These are phyloP conservation scores for Drosophila phalerata DNA, from an alignment of 2,888 invertebrate genomes.

Conservation along the genomic window DNA sequence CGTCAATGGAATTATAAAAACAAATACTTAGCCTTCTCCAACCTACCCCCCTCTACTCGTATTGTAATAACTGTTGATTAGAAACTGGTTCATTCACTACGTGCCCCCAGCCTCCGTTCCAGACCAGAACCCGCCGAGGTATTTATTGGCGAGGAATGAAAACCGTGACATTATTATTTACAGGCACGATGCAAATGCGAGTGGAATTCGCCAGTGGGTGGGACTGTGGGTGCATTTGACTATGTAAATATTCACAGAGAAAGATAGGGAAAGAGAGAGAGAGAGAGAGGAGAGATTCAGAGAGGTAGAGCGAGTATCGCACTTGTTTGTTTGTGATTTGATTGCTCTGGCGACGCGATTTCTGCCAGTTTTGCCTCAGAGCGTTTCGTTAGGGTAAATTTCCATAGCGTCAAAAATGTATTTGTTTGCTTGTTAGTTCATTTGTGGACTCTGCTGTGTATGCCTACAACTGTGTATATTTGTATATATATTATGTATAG, in stretches of 20 bases:
- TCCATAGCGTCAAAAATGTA: slow-evolving; percentile 71
- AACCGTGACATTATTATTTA: slow-evolving; percentile 57
- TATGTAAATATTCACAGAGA: neutral
- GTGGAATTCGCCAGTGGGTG: slow-evolving; percentile 5
- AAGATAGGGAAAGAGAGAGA: neutral
- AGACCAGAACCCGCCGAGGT: slow-evolving; percentile 22
- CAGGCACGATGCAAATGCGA: slow-evolving; percentile 31
- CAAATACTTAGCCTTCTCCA: slow-evolving; percentile 55
- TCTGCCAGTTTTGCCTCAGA: slow-evolving; percentile 36
- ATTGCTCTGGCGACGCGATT: slow-evolving; percentile 55
- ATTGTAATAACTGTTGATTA: slow-evolving; percentile 41
- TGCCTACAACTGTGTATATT: slow-evolving; percentile 11
- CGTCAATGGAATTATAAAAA: slow-evolving; percentile 76
- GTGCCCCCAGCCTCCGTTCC: slow-evolving; percentile 21
- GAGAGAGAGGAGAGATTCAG: neutral
- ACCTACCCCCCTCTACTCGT: too few relatives aligned
- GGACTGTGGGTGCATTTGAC: slow-evolving; percentile 19
- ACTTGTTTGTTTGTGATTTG: slow-evolving; percentile 50
- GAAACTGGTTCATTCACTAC: slow-evolving; percentile 45
- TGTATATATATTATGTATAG: slow-evolving; percentile 6
- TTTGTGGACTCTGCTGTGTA: slow-evolving; percentile 27
- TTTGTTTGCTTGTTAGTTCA: slow-evolving; percentile 60
- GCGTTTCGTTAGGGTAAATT: slow-evolving; percentile 65
- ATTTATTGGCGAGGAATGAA: slow-evolving; percentile 12
- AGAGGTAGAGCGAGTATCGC: slow-evolving; percentile 21